phyloP scores from a whole-genome alignment of 2,888 invertebrate species.

The Cephus pulcher region DNA sequence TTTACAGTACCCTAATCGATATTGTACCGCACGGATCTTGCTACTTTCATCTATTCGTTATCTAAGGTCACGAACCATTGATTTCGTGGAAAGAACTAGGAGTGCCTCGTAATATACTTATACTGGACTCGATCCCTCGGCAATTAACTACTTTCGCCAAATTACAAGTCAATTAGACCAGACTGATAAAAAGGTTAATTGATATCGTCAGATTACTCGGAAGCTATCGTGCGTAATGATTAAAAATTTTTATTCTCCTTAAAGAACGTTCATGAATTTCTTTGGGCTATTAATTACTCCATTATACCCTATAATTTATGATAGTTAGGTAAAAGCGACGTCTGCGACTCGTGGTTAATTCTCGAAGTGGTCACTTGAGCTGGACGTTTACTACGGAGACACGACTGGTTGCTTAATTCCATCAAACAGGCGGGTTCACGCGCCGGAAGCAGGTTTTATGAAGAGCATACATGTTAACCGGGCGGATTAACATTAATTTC shows the following conservation, averaged over 20 bases:
- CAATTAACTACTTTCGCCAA: neutral
- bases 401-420: constrained; percentile 59
- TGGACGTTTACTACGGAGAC: neutral
- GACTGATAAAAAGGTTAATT: neutral
- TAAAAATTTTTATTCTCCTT: neutral
- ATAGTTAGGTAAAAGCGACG: neutral
- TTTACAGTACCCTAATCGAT: neutral
- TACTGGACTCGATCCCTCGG: neutral
- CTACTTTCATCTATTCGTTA: neutral
- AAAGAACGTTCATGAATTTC: neutral
- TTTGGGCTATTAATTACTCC: neutral
- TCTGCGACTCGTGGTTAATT: neutral
- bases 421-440: constrained; percentile 50
- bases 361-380: neutral
- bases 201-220: neutral
- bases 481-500: constrained; percentile 66
- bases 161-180: neutral
- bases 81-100: neutral
- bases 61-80: neutral
- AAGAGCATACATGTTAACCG: constrained; percentile 46
- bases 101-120: neutral
- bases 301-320: neutral
- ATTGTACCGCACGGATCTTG: neutral
- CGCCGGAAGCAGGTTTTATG: constrained; percentile 64
- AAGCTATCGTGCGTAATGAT: neutral